These are phyloP conservation scores for Mesitornis unicolor DNA, from an alignment of 2,113 vertebrate species.

Conservation along the genomic window DNA sequence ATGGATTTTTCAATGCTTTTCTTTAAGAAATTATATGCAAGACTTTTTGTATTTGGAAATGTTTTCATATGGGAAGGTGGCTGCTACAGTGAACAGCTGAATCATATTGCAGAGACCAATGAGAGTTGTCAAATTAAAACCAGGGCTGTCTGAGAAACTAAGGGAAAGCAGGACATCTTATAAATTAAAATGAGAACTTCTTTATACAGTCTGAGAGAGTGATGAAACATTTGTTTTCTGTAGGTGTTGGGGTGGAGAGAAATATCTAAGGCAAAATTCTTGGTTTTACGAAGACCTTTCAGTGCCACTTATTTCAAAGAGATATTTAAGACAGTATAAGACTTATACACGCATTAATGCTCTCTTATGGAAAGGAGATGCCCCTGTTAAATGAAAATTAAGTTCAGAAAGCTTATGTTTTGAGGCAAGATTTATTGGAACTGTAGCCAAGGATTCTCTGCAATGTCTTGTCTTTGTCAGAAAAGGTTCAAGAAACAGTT, in stretches of 20 bases:
- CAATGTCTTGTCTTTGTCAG: background rate
- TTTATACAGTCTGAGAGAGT: background rate
- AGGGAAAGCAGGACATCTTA: background rate
- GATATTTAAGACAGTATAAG: background rate
- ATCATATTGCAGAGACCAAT: background rate
- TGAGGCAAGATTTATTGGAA: background rate
- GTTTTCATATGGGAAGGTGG: background rate
- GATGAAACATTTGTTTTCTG: background rate
- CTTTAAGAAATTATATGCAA: background rate
- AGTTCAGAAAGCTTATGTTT: background rate
- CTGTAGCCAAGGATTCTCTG: background rate
- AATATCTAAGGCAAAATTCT: background rate
- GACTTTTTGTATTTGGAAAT: background rate
- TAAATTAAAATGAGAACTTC: background rate
- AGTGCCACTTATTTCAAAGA: background rate
- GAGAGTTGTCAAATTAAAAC: background rate
- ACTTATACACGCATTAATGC: background rate
- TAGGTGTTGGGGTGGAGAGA: background rate
- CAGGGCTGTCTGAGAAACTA: background rate
- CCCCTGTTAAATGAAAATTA: background rate
- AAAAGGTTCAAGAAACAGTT: background rate
- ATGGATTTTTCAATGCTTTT: background rate
- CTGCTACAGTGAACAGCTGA: background rate
- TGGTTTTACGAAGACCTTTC: background rate
- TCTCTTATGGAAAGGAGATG: background rate